These are phyloP conservation scores for Eremobia ochroleuca DNA, from an alignment of 2,888 invertebrate species.

Conservation along the genomic window DNA sequence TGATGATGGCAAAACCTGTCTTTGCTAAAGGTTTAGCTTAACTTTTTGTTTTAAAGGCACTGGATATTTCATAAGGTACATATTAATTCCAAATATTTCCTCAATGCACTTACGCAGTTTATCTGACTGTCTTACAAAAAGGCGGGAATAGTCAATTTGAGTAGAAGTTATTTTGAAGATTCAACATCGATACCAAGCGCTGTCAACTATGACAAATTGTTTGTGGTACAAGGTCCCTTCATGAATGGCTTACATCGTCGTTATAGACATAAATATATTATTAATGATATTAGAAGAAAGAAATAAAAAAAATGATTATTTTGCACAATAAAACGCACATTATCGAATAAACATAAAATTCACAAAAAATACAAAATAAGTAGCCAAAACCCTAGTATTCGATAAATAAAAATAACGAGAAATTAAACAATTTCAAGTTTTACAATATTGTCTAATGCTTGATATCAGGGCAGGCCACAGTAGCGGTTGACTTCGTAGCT, in stretches of 20 bases:
- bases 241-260: constrained; percentile 7
- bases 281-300: constrained; percentile 18
- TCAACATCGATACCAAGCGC: constrained; percentile 13
- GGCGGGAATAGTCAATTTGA: constrained; percentile 16
- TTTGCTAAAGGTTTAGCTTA: constrained; percentile 1
- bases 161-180: constrained; percentile 31
- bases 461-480: not conserved
- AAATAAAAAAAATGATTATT: constrained; percentile 13
- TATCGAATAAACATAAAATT: constrained; percentile 11
- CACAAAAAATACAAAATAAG: not conserved
- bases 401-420: not conserved
- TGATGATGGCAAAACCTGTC: not conserved
- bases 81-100: constrained; percentile 1
- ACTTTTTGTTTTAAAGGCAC: constrained; percentile 33
- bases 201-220: constrained; percentile 47
- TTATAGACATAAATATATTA: constrained; percentile 33
- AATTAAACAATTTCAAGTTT: not conserved
- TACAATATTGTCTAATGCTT: not conserved
- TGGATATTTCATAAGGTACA: constrained; percentile 6
- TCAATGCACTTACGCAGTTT: not conserved
- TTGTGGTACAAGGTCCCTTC: constrained; percentile 27
- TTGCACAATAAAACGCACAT: constrained; percentile 6
- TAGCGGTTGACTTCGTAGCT: constrained; percentile 10
- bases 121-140: constrained; percentile 49
- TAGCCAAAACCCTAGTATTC: not conserved